Evolutionary conservation across 30 jellyfish, hydroid and myxozoan species (phyloP).

Genomic region (Phacellophora camtschatica): DNA sequence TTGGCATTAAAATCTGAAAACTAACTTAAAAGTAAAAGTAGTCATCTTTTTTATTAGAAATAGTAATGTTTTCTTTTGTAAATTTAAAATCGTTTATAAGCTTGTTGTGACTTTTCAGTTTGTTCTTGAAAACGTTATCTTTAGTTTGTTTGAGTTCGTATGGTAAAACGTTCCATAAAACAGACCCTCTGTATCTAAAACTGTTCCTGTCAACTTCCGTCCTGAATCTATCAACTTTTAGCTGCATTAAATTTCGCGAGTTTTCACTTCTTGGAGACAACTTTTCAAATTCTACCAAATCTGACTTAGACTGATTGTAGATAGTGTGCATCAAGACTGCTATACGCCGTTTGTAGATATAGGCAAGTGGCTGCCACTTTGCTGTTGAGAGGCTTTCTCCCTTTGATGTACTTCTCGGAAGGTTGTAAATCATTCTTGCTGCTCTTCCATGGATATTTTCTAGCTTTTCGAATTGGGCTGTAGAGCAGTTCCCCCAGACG

Average conservation of each 20-base stretch:
- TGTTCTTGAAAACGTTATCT: too few relatives aligned
- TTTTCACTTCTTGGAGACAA: too few relatives aligned
- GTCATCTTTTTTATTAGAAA: constrained; percentile 19
- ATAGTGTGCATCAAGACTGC: constrained; percentile 36
- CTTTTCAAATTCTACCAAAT: too few relatives aligned
- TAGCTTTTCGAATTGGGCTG: neutral
- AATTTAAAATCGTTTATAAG: constrained; percentile 14
- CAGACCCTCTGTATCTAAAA: neutral
- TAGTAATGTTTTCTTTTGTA: constrained; percentile 14
- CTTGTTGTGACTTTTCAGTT: constrained; percentile 24
- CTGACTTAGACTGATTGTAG: too few relatives aligned
- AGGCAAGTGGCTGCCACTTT: constrained; percentile 26
- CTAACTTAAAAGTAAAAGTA: constrained; percentile 10
- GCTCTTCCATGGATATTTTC: too few relatives aligned
- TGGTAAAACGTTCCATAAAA: constrained; percentile 21
- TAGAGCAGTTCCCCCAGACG: constrained; percentile 49
- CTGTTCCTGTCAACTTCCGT: too few relatives aligned
- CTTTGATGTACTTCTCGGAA: neutral
- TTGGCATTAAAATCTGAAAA: neutral
- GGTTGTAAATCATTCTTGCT: neutral
- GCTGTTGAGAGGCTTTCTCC: neutral
- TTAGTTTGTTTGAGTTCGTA: constrained; percentile 21
- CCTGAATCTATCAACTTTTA: too few relatives aligned
- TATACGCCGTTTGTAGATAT: neutral
- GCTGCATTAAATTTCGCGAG: too few relatives aligned